These are phyloP conservation scores for Leptinotarsa texana DNA, from an alignment of 1,140 invertebrate species.

Conservation along the genomic window DNA sequence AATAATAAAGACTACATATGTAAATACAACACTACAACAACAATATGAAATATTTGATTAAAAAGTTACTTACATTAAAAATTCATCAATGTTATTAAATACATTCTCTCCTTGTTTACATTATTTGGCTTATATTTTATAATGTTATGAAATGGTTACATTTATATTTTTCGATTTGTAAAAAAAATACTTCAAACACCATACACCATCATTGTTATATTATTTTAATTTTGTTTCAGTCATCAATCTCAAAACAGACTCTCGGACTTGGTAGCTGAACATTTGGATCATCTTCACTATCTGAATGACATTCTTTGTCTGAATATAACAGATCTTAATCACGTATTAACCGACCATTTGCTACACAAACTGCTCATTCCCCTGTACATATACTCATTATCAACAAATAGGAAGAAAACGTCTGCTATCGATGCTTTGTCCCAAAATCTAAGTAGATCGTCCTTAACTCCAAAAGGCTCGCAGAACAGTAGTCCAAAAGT, in stretches of 20 bases:
- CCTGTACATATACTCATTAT: conserved; percentile 91
- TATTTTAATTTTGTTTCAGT: conserved; percentile 59
- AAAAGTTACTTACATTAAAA: too few relatives aligned
- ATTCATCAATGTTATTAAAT: too few relatives aligned
- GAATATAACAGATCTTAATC: conserved; percentile 90
- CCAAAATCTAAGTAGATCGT: conserved; percentile 52
- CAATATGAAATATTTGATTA: too few relatives aligned
- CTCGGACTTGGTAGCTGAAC: conserved; percentile 94
- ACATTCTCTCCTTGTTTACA: too few relatives aligned
- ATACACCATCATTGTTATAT: neutral
- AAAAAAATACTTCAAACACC: too few relatives aligned
- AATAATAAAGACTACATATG: too few relatives aligned
- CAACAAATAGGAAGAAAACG: conserved; percentile 48
- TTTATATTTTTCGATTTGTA: too few relatives aligned
- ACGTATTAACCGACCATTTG: conserved; percentile 93
- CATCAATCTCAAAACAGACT: conserved; percentile 91
- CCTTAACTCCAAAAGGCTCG: conserved; percentile 49
- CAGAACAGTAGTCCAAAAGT: conserved; percentile 28
- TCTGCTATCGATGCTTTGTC: conserved; percentile 61
- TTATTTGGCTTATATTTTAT: too few relatives aligned
- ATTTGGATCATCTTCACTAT: conserved; percentile 97
- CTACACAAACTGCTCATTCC: conserved; percentile 92
- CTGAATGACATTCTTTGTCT: conserved; percentile 95
- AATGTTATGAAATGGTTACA: too few relatives aligned
- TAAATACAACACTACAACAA: too few relatives aligned